Percentiles rank a stretch among this genome's conserved stretches.
phyloP scores from a whole-genome alignment of 2,888 invertebrate species.

The Poecilobothrus nobilitatus region DNA sequence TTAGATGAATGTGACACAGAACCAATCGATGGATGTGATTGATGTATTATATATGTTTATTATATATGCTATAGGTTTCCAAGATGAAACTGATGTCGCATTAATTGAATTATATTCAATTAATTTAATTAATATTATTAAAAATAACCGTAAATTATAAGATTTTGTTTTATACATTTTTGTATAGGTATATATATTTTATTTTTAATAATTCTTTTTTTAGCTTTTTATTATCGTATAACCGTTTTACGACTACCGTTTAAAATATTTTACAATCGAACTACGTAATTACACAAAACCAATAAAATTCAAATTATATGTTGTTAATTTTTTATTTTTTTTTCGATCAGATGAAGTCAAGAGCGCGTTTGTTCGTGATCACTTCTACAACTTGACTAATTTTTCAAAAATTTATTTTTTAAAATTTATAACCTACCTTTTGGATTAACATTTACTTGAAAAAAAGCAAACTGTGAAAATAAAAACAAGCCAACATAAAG shows the following conservation, averaged over 20 bases:
- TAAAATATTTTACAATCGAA: too few relatives aligned
- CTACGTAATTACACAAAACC: too few relatives aligned
- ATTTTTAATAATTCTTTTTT: too few relatives aligned
- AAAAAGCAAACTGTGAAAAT: not conserved
- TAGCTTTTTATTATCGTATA: too few relatives aligned
- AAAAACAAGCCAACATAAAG: not conserved
- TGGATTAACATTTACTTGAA: not conserved
- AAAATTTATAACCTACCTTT: not conserved
- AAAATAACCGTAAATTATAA: too few relatives aligned
- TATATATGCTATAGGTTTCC: constrained; percentile 35
- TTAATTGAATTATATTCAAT: too few relatives aligned
- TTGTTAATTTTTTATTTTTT: not conserved
- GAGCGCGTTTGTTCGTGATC: not conserved
- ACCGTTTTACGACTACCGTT: too few relatives aligned
- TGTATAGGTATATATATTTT: too few relatives aligned
- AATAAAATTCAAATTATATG: too few relatives aligned
- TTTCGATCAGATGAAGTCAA: not conserved
- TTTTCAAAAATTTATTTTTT: not conserved
- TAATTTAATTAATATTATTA: too few relatives aligned
- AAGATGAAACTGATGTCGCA: constrained; percentile 21
- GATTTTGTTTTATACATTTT: too few relatives aligned
- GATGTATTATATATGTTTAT: constrained; percentile 31
- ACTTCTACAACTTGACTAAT: not conserved
- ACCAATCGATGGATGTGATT: constrained; percentile 37
- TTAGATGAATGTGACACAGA: not conserved